A percentile compares a stretch with the other conserved stretches of the same genome.
These are phyloP conservation scores for Oscheius sp. DNA, from an alignment of 2,888 invertebrate species.

Conservation along the genomic window DNA sequence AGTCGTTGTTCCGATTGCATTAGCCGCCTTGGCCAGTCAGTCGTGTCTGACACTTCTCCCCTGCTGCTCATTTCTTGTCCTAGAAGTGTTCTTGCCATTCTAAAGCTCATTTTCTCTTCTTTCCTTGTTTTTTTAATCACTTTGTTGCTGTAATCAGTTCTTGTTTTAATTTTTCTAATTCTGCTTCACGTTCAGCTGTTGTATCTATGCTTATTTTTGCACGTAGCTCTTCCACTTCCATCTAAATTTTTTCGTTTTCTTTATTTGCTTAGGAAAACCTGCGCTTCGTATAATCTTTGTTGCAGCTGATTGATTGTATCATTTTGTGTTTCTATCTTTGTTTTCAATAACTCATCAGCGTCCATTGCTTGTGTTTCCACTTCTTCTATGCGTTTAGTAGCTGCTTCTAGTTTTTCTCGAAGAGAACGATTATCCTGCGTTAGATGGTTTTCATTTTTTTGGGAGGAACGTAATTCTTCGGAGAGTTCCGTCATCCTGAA, in stretches of 20 bases:
- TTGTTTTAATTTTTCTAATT: constrained; percentile 63
- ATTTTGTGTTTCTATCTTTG: constrained; percentile 23
- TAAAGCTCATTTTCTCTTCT: not conserved
- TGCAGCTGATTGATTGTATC: constrained; percentile 38
- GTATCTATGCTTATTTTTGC: constrained; percentile 14
- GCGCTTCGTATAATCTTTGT: constrained; percentile 44
- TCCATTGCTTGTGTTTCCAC: constrained; percentile 30
- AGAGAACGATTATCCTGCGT: constrained; percentile 37
- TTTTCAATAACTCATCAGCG: constrained; percentile 21
- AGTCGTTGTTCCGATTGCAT: constrained; percentile 58
- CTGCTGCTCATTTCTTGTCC: constrained; percentile 45
- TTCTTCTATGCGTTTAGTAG: constrained; percentile 34
- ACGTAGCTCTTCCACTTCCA: constrained; percentile 21
- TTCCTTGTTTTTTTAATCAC: not conserved
- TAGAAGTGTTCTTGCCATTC: constrained; percentile 46
- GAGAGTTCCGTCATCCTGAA: constrained; percentile 35
- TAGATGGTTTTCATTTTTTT: constrained; percentile 40
- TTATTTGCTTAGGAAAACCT: too few species aligned
- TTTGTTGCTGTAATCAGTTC: constrained; percentile 51
- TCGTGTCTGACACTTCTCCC: constrained; percentile 41
- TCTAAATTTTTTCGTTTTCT: too few species aligned
- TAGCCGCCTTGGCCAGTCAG: constrained; percentile 59
- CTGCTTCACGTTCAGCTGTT: constrained; percentile 60
- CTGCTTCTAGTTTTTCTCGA: constrained; percentile 16
- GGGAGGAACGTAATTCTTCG: constrained; percentile 31